These are phyloP conservation scores for Mastomys natalensis DNA, from an alignment of 2,113 vertebrate genomes.

Conservation along the genomic window DNA sequence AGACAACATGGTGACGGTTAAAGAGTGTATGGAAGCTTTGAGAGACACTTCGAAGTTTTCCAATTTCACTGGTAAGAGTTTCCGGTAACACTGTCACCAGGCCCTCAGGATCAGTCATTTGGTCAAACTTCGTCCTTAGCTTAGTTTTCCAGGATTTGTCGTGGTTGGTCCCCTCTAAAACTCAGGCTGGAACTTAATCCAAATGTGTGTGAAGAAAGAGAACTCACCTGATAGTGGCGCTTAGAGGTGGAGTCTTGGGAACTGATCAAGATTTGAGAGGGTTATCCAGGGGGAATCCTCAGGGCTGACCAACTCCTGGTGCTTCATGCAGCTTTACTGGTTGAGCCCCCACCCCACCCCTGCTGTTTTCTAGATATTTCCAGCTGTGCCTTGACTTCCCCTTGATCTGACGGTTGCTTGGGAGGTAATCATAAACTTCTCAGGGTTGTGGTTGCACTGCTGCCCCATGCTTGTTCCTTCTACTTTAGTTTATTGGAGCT, in stretches of 20 bases:
- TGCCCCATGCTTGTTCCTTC: background rate
- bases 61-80: constrained; percentile 71
- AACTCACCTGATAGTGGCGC: background rate
- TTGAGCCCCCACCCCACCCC: background rate
- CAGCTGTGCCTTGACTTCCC: background rate
- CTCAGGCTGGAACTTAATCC: background rate
- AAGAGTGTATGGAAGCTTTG: constrained; percentile 55
- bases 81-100: constrained; percentile 1
- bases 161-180: background rate
- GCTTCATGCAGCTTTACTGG: background rate
- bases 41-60: constrained; percentile 60
- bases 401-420: background rate
- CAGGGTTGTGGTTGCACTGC: background rate
- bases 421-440: background rate
- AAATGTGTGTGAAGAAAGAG: background rate
- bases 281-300: background rate
- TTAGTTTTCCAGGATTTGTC: background rate
- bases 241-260: background rate
- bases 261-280: background rate
- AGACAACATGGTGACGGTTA: constrained; percentile 60
- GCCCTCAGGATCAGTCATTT: background rate
- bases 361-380: background rate
- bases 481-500: background rate
- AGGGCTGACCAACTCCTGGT: too few species aligned
- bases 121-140: background rate